Percentiles rank a stretch among this genome's conserved stretches.
Conservation (phyloP, 2,888 invertebrate species). For the Bombylius discolor region DNA sequence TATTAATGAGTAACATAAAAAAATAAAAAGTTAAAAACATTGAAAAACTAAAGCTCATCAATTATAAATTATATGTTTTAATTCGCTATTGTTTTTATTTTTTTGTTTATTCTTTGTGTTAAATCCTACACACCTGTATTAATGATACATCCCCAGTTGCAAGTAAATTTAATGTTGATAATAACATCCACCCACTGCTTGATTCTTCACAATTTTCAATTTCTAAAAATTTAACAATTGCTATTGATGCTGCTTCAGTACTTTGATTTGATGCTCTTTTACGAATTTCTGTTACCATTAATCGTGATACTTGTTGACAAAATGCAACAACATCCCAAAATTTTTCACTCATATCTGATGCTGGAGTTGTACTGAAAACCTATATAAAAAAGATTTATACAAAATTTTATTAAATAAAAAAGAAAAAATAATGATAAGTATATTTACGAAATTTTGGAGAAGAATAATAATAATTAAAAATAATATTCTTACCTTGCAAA, state of each 20-base stretch:
- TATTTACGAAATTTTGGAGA: no score
- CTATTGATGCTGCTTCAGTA: constrained; percentile 89
- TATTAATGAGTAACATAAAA: no score
- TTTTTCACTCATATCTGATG: constrained; percentile 93
- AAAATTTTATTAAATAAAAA: not conserved
- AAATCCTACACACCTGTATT: constrained; percentile 52
- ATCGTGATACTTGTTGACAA: constrained; percentile 83
- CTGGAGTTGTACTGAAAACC: constrained; percentile 87
- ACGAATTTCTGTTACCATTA: constrained; percentile 95
- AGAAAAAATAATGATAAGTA: not conserved
- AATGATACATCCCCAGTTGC: constrained; percentile 82
- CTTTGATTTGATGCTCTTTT: constrained; percentile 89
- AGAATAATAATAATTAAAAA: no score
- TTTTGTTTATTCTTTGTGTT: no score
- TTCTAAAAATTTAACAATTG: constrained; percentile 92
- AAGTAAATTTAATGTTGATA: constrained; percentile 80
- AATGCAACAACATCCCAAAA: constrained; percentile 94
- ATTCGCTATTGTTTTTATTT: no score
- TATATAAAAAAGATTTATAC: constrained; percentile 27
- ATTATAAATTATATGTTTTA: no score
- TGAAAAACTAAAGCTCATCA: no score
- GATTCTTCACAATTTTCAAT: constrained; percentile 90
- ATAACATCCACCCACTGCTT: constrained; percentile 92
- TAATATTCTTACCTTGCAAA: constrained; percentile 69
- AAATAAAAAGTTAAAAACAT: no score